A percentile compares a stretch with the other conserved stretches of the same genome.
Conservation (phyloP, 2,113 vertebrate genomes). For the Triplophysa rosa region DNA sequence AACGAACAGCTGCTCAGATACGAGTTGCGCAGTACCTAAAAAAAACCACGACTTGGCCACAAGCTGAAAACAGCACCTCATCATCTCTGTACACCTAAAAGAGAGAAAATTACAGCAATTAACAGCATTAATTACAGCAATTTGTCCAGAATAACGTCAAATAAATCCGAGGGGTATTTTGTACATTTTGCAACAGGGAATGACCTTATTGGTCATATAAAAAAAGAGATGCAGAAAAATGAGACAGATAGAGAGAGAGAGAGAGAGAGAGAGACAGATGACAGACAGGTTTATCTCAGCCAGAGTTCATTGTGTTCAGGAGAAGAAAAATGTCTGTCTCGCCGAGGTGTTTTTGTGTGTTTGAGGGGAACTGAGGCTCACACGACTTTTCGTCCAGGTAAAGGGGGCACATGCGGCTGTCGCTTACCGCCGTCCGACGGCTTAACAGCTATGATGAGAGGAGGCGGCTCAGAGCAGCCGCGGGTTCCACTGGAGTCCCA, state of each 20-base stretch:
- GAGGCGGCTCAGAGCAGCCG: conserved; percentile 83
- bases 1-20: background rate
- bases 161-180: background rate
- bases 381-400: background rate
- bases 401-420: conserved; percentile 4
- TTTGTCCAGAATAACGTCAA: conserved; percentile 13
- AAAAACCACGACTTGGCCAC: background rate
- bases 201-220: too few species aligned
- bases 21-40: background rate
- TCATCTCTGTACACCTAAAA: conserved; percentile 18
- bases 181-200: background rate
- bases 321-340: conserved; percentile 46
- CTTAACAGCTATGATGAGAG: conserved; percentile 60
- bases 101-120: conserved; percentile 10
- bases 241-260: background rate
- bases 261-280: conserved; percentile 24
- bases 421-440: background rate
- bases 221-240: too few species aligned
- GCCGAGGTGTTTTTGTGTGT: conserved; percentile 37
- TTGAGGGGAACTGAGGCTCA: conserved; percentile 27
- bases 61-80: background rate
- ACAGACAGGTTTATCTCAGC: conserved; percentile 38
- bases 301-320: conserved; percentile 42
- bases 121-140: conserved; percentile 12
- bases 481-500: conserved; percentile 88